Conservation (phyloP, 2,113 vertebrate species). For the Podilymbus podiceps region DNA sequence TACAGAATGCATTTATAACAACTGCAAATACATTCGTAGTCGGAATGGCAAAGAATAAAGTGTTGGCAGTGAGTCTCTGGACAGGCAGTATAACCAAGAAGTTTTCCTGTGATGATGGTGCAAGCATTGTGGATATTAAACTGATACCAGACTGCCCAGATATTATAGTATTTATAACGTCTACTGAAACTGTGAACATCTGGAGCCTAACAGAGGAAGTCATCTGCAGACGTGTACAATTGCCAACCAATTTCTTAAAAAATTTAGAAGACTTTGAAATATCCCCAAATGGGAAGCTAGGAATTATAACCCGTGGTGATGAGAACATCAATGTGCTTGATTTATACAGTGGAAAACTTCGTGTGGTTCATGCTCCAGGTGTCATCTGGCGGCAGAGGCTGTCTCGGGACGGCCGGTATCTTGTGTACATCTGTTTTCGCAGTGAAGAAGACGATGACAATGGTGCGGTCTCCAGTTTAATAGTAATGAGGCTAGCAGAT, state of each 20-base stretch:
- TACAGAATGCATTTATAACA: slow-evolving; percentile 96
- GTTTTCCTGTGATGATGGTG: slow-evolving; percentile 93
- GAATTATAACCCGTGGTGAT: slow-evolving; percentile 93
- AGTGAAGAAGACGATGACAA: slow-evolving; percentile 93
- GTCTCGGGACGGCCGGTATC: slow-evolving; percentile 93
- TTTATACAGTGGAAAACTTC: slow-evolving; percentile 91
- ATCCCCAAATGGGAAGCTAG: slow-evolving; percentile 95
- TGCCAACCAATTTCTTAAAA: slow-evolving; percentile 92
- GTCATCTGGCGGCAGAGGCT: slow-evolving; percentile 93
- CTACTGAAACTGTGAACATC: slow-evolving; percentile 91
- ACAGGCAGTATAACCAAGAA: slow-evolving; percentile 98
- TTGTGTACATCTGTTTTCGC: slow-evolving; percentile 94
- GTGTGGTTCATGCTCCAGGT: slow-evolving; percentile 89
- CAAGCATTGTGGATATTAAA: slow-evolving; percentile 91
- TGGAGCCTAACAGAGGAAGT: slow-evolving; percentile 97
- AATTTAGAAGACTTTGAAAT: slow-evolving; percentile 96
- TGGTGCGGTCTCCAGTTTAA: slow-evolving; percentile 88
- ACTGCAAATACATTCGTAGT: slow-evolving; percentile 97
- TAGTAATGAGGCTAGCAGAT: slow-evolving; percentile 95
- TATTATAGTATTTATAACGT: slow-evolving; percentile 92
- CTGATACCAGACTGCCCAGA: slow-evolving; percentile 96
- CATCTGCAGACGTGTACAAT: slow-evolving; percentile 89
- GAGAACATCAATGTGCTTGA: slow-evolving; percentile 96
- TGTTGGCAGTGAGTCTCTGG: slow-evolving; percentile 96
- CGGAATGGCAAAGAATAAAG: slow-evolving; percentile 92